Evolutionary conservation across 2,888 invertebrate genomes (phyloP), one percentile per base, ranked within the genome.

Genomic region (Papilio elwesi): DNA sequence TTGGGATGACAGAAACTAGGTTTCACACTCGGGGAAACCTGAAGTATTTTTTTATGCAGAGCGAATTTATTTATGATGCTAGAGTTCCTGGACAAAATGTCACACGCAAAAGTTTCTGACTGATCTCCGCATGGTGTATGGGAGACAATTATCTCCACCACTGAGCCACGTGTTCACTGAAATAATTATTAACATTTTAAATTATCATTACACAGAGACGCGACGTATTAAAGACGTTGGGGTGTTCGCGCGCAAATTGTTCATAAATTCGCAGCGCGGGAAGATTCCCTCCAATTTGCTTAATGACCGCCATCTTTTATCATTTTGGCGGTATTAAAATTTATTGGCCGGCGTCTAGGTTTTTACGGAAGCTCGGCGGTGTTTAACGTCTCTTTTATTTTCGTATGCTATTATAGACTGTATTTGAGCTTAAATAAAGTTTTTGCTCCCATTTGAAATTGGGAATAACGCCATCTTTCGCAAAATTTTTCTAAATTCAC

Each of bases 311-410:
- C 75, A 74, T 79, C 77, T 76, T 73, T 78, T 78, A 78, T 76
- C 76, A 78, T 79, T 80, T 77, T 57, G 76, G 72, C 71, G 74
- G 69, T 75, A 78, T 80, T 78, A 74, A 76, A 78, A 78, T 79
- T 79, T 78, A 79, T 79, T 73, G 77, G 71, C 38, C 72, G 66
- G 53, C 36, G 68, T 53, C 55, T 51, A 11, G 52, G 62, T 72
- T 78, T 76, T 76, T 75, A 74, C 75, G 75, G 59, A 70, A 69
- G 68, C 74, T 70, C 26, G 9, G 11, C 52, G 71, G 38, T 48
- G 0, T 59, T 62, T 52, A 52, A 36, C 51, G 26, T 67, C 52
- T 51, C 13, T 47, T 47, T 71, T 51, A 52, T 15, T 38, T 47
- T 38, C 16, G 36, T 55, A 64, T 68, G 48, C 38, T 53, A 62